These are phyloP conservation scores for Philereme transversata DNA, from an alignment of 2,888 invertebrate genomes.

Conservation along the genomic window DNA sequence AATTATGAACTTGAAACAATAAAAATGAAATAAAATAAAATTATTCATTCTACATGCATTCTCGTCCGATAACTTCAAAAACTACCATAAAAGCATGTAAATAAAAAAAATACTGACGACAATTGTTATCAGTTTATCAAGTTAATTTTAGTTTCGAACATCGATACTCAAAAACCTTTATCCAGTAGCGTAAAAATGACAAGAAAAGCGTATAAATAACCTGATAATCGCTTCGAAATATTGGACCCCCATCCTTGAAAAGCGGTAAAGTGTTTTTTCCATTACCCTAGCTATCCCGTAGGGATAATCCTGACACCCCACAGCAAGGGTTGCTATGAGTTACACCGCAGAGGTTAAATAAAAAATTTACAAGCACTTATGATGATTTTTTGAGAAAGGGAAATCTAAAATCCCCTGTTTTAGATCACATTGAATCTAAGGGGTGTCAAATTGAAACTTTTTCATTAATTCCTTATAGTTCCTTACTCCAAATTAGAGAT, in stretches of 20 bases:
- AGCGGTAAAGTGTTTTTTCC: neutral
- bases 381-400: constrained; percentile 38
- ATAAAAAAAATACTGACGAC: too few relatives aligned
- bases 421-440: neutral
- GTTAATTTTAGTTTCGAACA: too few relatives aligned
- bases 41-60: too few relatives aligned
- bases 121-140: too few relatives aligned
- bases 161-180: too few relatives aligned
- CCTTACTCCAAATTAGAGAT: too few relatives aligned
- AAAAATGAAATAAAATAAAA: too few relatives aligned
- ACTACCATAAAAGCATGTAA: too few relatives aligned
- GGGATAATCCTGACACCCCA: constrained; percentile 53
- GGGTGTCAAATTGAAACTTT: neutral
- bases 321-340: constrained; percentile 44
- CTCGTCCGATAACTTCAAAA: too few relatives aligned
- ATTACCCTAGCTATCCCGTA: constrained; percentile 35
- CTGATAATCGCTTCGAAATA: neutral
- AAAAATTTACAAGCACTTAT: constrained; percentile 59
- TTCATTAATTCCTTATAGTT: neutral
- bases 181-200: too few relatives aligned
- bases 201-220: too few relatives aligned
- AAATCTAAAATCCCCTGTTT: neutral
- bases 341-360: constrained; percentile 43
- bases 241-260: neutral
- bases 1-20: too few relatives aligned